Conservation (phyloP, 2,888 invertebrate genomes). For the Phyto melanocephala region DNA sequence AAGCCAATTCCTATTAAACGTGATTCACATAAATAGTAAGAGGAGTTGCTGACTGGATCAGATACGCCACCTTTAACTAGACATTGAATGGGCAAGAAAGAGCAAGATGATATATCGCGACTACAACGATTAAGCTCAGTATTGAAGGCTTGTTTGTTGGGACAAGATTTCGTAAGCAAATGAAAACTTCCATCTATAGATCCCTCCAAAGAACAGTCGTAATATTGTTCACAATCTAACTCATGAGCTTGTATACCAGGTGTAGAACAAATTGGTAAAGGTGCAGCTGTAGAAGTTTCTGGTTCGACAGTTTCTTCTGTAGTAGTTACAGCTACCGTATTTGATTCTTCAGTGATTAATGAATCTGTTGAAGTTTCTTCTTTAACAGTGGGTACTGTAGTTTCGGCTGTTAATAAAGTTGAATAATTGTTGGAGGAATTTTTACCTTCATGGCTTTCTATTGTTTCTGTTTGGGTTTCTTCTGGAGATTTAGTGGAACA, state of each 20-base stretch:
- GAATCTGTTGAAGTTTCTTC: not conserved
- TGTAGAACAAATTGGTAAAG: slow-evolving; percentile 64
- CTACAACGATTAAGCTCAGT: slow-evolving; percentile 67
- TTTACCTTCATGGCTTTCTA: not conserved
- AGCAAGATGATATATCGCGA: slow-evolving; percentile 69
- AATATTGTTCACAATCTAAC: slow-evolving; percentile 69
- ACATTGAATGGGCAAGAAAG: slow-evolving; percentile 66
- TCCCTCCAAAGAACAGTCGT: slow-evolving; percentile 66
- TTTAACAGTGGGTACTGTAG: not conserved
- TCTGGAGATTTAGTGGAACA: slow-evolving; percentile 1
- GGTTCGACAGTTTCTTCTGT: not conserved
- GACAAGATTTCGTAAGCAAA: slow-evolving; percentile 62
- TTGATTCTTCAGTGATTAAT: not conserved
- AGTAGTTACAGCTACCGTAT: not conserved
- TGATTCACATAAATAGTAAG: slow-evolving; percentile 70
- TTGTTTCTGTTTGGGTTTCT: not conserved
- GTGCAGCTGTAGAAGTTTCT: slow-evolving; percentile 12
- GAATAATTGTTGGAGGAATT: not conserved
- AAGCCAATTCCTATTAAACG: slow-evolving; percentile 66
- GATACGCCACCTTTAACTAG: slow-evolving; percentile 65
- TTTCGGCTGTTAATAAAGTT: not conserved
- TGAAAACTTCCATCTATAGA: slow-evolving; percentile 46
- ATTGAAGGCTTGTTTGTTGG: slow-evolving; percentile 66
- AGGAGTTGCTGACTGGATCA: slow-evolving; percentile 65
- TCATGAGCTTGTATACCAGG: slow-evolving; percentile 66